Conservation (phyloP, 2,888 invertebrate species). For the Amiota mariae region DNA sequence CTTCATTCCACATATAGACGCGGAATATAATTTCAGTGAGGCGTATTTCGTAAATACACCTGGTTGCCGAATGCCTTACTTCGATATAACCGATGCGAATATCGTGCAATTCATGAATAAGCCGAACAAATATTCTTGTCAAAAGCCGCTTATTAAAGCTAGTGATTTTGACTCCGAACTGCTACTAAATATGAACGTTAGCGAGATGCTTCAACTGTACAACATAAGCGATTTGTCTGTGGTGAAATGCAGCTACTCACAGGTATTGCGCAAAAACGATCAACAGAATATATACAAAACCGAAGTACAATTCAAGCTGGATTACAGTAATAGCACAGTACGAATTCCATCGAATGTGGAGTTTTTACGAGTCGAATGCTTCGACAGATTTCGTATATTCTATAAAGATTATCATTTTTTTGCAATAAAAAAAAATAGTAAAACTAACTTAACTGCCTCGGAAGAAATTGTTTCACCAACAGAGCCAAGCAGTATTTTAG, state of each 20-base stretch:
- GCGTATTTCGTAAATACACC: slow-evolving; percentile 72
- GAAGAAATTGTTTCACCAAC: neutral
- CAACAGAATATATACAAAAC: slow-evolving; percentile 52
- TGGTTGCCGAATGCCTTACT: slow-evolving; percentile 73
- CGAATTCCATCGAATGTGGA: slow-evolving; percentile 73
- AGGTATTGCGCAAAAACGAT: slow-evolving; percentile 63
- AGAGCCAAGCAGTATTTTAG: neutral
- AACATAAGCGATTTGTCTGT: slow-evolving; percentile 59
- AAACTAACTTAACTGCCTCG: slow-evolving; percentile 47
- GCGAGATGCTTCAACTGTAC: slow-evolving; percentile 58
- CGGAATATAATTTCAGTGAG: slow-evolving; percentile 64
- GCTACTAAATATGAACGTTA: slow-evolving; percentile 60
- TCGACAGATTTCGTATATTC: slow-evolving; percentile 72
- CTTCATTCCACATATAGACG: slow-evolving; percentile 68
- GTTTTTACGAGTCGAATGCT: slow-evolving; percentile 81
- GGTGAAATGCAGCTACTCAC: slow-evolving; percentile 65
- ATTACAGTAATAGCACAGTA: slow-evolving; percentile 38
- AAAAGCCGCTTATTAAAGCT: slow-evolving; percentile 59
- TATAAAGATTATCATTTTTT: slow-evolving; percentile 80
- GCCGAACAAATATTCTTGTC: slow-evolving; percentile 61
- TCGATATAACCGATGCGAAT: slow-evolving; percentile 67
- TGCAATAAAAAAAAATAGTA: slow-evolving; percentile 59
- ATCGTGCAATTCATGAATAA: slow-evolving; percentile 68
- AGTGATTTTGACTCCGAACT: slow-evolving; percentile 57
- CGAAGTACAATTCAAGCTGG: slow-evolving; percentile 51